Percentiles rank a stretch among this genome's conserved stretches.
phyloP scores from a whole-genome alignment of 2,113 vertebrate genomes.

The Dolichallabes microphthalmus region DNA sequence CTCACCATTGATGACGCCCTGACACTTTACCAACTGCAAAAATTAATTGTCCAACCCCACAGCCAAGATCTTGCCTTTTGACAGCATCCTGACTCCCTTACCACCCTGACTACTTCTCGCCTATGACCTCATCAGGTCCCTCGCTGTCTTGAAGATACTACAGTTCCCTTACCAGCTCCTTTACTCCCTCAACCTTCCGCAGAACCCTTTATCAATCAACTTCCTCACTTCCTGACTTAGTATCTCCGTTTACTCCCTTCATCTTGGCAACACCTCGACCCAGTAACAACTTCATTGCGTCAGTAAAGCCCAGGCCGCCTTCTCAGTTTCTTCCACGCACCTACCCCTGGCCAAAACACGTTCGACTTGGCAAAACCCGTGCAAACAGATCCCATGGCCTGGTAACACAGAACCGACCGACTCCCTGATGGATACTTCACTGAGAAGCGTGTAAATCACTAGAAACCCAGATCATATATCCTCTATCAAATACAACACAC shows the following conservation, averaged over 20 bases:
- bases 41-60: too few species aligned
- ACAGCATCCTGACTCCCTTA: neutral
- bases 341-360: neutral
- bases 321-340: neutral
- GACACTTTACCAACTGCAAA: too few species aligned
- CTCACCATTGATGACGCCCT: neutral
- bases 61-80: too few species aligned
- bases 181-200: neutral
- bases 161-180: neutral
- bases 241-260: neutral
- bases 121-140: neutral
- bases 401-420: neutral
- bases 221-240: neutral
- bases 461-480: neutral
- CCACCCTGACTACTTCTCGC: too few species aligned
- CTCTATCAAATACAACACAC: neutral
- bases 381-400: neutral
- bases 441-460: neutral
- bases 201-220: neutral
- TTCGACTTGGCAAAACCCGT: neutral
- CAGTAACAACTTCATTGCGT: neutral
- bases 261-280: neutral
- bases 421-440: neutral
- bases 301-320: neutral
- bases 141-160: neutral